These are phyloP conservation scores for Amia ocellicauda DNA, from an alignment of 2,113 vertebrate species.

Conservation along the genomic window DNA sequence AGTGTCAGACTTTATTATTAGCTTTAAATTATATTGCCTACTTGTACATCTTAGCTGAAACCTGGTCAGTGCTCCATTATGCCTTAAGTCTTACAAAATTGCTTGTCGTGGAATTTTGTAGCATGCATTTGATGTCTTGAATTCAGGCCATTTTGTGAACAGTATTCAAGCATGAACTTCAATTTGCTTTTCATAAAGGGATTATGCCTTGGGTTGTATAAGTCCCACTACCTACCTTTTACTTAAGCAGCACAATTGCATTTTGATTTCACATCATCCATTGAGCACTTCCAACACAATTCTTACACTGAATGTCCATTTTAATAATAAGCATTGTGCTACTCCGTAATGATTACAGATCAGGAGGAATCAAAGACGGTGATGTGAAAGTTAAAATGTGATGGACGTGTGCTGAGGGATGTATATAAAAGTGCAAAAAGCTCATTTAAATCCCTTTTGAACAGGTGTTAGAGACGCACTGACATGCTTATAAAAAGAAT, in stretches of 20 bases:
- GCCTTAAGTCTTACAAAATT: conserved; percentile 39
- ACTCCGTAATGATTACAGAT: conserved; percentile 11
- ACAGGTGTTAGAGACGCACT: no score
- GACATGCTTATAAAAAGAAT: no score
- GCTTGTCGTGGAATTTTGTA: conserved; percentile 34
- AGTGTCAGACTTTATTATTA: conserved; percentile 40
- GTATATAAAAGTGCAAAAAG: neutral
- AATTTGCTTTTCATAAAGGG: conserved; percentile 48
- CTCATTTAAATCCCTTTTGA: neutral
- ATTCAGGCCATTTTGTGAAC: conserved; percentile 40
- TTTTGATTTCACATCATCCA: conserved; percentile 23
- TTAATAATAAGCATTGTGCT: conserved; percentile 5
- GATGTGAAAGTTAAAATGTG: neutral
- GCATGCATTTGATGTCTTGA: conserved; percentile 39
- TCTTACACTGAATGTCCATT: conserved; percentile 11
- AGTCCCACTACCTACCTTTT: conserved; percentile 29
- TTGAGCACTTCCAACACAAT: conserved; percentile 15
- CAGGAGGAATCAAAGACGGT: neutral
- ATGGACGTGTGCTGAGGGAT: neutral
- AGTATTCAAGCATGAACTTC: conserved; percentile 47
- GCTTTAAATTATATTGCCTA: conserved; percentile 31
- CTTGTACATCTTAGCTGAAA: conserved; percentile 24
- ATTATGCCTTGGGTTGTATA: conserved; percentile 35
- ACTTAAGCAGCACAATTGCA: conserved; percentile 33
- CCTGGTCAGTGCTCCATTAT: conserved; percentile 36